These are phyloP conservation scores for Agrotis clavis DNA, from an alignment of 2,888 invertebrate species.

Conservation along the genomic window DNA sequence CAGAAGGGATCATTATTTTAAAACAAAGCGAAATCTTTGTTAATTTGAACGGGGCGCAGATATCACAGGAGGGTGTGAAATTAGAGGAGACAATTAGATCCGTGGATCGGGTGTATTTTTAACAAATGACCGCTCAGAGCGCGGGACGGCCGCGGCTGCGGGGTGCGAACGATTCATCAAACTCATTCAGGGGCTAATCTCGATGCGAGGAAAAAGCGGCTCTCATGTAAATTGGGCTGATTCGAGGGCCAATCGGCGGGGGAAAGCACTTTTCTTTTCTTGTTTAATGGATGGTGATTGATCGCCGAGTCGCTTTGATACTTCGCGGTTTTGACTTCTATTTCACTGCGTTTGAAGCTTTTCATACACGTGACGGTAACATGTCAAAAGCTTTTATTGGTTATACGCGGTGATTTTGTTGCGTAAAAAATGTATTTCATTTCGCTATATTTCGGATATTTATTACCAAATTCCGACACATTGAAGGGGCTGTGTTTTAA, in stretches of 20 bases:
- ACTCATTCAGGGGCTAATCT: constrained; percentile 91
- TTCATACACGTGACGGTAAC: constrained; percentile 67
- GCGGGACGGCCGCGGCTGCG: constrained; percentile 78
- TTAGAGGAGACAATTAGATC: constrained; percentile 91
- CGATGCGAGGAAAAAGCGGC: constrained; percentile 91
- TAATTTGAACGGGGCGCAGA: constrained; percentile 84
- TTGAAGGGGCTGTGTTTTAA: constrained; percentile 33
- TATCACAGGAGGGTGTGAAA: constrained; percentile 89
- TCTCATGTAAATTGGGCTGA: constrained; percentile 91
- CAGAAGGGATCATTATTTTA: constrained; percentile 60
- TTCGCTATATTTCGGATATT: constrained; percentile 22
- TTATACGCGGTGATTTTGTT: constrained; percentile 47
- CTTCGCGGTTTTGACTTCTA: constrained; percentile 89
- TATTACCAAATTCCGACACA: constrained; percentile 21
- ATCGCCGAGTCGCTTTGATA: constrained; percentile 88
- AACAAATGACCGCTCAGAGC: constrained; percentile 89
- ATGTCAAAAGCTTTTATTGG: constrained; percentile 61
- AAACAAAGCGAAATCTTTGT: constrained; percentile 76
- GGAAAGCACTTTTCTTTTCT: constrained; percentile 91
- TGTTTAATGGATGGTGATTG: constrained; percentile 91
- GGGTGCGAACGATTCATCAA: constrained; percentile 90
- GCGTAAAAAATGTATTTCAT: constrained; percentile 26
- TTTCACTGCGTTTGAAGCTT: constrained; percentile 84
- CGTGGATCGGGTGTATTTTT: constrained; percentile 91
- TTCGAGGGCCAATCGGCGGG: constrained; percentile 90